Base-by-base conservation (phyloP, 1,140 invertebrate species). In the Lutraria rhynchaena region DNA sequence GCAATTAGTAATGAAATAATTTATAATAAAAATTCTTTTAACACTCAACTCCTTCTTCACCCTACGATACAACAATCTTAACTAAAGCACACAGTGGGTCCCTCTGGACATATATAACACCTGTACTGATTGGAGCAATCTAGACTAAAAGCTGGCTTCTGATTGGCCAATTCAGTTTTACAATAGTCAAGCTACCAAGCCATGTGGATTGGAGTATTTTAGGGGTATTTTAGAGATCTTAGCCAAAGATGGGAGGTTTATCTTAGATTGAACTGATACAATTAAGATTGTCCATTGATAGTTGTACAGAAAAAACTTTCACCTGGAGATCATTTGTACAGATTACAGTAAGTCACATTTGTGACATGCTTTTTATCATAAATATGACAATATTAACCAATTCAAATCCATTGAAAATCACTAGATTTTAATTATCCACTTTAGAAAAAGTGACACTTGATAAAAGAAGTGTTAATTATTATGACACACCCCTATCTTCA, bases 101-200 rank as follows among this genome's bases (percentile, higher is more conserved):
- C 37, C 37, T n/a, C 55, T 37, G 58, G 57, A 31, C 73, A 70
- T 75, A 31, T 75, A 75, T 75, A 75, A 29, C 57, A 60, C 44
- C 44, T 60, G 33, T 24, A 60, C n/a, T 75, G 73, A 75, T 75
- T 75, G 73, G 73, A 29, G 19, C 57, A 75, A 31, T 44, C 55
- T 61, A 49, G 2, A 15, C 17, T 29, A n/a, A 57, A 63, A 49
- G 27, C 57, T 44, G 35, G 55, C 55, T 49, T 61, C 73, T 75
- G 73, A 75, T 75, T 75, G 73, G 73, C 29, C 73, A 75, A 75
- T 75, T 44, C 61, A 15, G 7, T 29, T 63, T 75, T 60, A 75
- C 73, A 75, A 75, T 75, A 46, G 29, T 19, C 49, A 37, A 46
- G 46, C 46, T 41, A 67, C 24, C 63, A 67, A 67, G 63, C 63